Evolutionary conservation across 2,888 invertebrate species (phyloP), one percentile per base, ranked within the genome.

Genomic region (Diogma glabrata): DNA sequence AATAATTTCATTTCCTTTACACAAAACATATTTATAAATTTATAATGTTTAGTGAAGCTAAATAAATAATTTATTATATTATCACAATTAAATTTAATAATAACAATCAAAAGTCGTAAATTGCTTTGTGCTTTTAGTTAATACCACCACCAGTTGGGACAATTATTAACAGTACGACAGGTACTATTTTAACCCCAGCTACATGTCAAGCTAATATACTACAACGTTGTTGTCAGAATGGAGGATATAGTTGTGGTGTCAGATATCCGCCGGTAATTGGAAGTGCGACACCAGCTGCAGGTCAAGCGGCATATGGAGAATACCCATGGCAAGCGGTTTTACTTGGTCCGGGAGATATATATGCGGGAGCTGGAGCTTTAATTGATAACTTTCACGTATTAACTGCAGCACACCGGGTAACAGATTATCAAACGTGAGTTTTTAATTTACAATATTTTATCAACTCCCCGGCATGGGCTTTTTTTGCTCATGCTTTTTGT

Each of bases 281-380:
- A 1, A 59, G 65, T 5, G 65, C 69, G 2, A 59, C 65, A 4
- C 65, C 72, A 1, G 62, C 57, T 14, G 56, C 66, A 23, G 81
- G 81, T 2, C 75, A 78, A 64, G 78, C 84, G 9, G 72, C 70
- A 54, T 81, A 75, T 59, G 85, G 84, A 12, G 80, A 81, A 58
- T 84, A 77, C 66, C 86, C 86, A 3, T 87, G 86, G 86, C 80
- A 80, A 71, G 82, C 79, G 50, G 67, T 80, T 1, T 66, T 82
- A 47, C 63, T 82, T 20, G 76, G 77, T 2, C 72, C 67, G 30
- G 73, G 72, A 56, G 79, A 80, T 60, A 75, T 77, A 53, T 87
- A 81, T 61, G 68, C 84, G 36, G 86, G 84, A 20, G 83, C 84
- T 28, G 87, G 85, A 9, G 84, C 81, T 2, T 70, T 88, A 3